Conservation (phyloP, 2,113 vertebrate genomes). For the Peromyscus polionotus region DNA sequence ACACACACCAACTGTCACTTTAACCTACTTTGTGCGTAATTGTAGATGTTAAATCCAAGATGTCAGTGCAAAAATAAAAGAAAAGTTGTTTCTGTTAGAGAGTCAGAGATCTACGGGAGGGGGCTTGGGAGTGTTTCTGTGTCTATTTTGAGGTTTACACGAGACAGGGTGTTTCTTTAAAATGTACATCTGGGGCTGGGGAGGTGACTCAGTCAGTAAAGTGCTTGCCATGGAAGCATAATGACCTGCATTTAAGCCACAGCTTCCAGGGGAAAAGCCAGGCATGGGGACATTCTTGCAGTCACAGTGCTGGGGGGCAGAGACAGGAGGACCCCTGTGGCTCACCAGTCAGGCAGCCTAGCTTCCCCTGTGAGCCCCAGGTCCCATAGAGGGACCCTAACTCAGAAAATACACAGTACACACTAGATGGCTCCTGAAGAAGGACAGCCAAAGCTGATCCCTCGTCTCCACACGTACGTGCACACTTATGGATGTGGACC, state of each 20-base stretch:
- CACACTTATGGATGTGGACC: no score
- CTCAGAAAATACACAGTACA: not conserved
- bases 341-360: not conserved
- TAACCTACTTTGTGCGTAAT: not conserved
- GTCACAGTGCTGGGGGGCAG: not conserved
- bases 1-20: not conserved
- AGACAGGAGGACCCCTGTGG: not conserved
- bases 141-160: not conserved
- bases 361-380: not conserved
- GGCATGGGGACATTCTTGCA: not conserved
- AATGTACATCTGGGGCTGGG: not conserved
- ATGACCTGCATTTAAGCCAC: not conserved
- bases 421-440: not conserved
- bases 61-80: not conserved
- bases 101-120: not conserved
- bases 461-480: not conserved
- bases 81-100: not conserved
- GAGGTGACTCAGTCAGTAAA: not conserved
- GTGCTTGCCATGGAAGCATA: not conserved
- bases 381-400: not conserved
- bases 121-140: not conserved
- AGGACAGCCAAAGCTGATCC: not conserved
- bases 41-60: not conserved
- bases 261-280: not conserved
- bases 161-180: not conserved